These are phyloP conservation scores for Myiothlypis coronata DNA, from an alignment of 2,797 vertebrate species.

Conservation along the genomic window DNA sequence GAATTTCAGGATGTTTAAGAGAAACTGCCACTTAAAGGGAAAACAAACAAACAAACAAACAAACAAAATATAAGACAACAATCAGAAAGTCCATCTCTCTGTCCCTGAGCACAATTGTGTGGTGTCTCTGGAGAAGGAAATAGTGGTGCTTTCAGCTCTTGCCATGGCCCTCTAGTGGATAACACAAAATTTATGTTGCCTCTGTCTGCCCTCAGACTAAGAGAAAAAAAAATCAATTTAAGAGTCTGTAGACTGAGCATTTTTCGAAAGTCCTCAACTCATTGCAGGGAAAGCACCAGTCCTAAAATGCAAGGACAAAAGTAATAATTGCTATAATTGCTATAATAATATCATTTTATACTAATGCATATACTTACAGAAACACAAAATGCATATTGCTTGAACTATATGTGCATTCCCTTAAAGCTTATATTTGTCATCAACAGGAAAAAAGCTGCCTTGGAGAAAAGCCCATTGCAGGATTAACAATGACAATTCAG, in stretches of 20 bases:
- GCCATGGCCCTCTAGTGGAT: conserved; percentile 39
- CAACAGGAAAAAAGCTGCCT: not conserved
- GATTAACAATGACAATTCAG: conserved; percentile 1
- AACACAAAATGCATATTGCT: not conserved
- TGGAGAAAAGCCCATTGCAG: not conserved
- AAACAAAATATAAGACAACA: not conserved
- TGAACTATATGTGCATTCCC: not conserved
- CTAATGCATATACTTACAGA: not conserved
- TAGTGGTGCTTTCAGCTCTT: not conserved
- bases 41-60: not conserved
- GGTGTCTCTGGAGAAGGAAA: not conserved
- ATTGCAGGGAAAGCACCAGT: not conserved
- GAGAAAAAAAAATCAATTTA: not conserved
- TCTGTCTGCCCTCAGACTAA: not conserved
- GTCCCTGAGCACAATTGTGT: not conserved
- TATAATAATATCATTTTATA: conserved; percentile 4
- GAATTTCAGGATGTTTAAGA: not conserved
- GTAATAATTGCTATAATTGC: conserved; percentile 1
- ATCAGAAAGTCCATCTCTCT: not conserved
- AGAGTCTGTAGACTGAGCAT: not conserved
- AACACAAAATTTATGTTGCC: not conserved
- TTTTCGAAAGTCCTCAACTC: not conserved
- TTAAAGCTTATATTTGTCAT: not conserved
- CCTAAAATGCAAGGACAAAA: not conserved
- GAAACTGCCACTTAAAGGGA: not conserved